Percentiles rank a stretch among this genome's conserved stretches.
Conservation (phyloP, 1,140 invertebrate species). For the Achroia grisella region DNA sequence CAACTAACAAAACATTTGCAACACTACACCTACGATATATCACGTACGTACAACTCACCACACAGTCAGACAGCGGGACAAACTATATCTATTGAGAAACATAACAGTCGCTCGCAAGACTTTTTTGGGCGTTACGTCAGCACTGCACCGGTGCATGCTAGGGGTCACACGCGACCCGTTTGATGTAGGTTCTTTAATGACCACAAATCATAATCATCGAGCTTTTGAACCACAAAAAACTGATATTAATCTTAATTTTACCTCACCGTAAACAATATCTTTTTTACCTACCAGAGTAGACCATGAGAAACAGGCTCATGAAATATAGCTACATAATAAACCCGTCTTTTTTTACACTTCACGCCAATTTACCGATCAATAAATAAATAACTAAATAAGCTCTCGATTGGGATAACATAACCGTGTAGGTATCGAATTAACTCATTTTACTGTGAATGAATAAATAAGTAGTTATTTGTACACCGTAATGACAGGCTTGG, state of each 20-base stretch:
- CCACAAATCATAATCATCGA: conserved; percentile 44
- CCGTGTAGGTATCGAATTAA: conserved; percentile 32
- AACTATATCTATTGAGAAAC: not conserved
- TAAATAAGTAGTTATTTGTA: conserved; percentile 65
- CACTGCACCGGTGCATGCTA: conserved; percentile 27
- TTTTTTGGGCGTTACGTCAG: conserved; percentile 31
- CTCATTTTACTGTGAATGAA: conserved; percentile 38
- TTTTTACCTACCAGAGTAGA: conserved; percentile 21
- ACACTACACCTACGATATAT: too few species aligned
- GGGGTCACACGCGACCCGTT: conserved; percentile 38
- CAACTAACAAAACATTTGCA: too few species aligned
- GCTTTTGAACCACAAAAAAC: conserved; percentile 35
- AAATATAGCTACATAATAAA: conserved; percentile 31
- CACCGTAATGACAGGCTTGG: conserved; percentile 61
- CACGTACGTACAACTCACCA: too few species aligned
- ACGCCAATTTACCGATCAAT: conserved; percentile 42
- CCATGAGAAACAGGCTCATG: conserved; percentile 31
- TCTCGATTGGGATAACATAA: conserved; percentile 17
- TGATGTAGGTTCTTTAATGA: conserved; percentile 47
- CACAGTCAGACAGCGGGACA: too few species aligned
- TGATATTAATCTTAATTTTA: conserved; percentile 61
- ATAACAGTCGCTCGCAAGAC: conserved; percentile 17
- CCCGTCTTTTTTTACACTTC: conserved; percentile 25
- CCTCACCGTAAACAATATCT: conserved; percentile 35
- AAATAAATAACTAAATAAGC: conserved; percentile 37